Conservation (phyloP, 2,797 vertebrate genomes). For the Rhyacichthys aspro region DNA sequence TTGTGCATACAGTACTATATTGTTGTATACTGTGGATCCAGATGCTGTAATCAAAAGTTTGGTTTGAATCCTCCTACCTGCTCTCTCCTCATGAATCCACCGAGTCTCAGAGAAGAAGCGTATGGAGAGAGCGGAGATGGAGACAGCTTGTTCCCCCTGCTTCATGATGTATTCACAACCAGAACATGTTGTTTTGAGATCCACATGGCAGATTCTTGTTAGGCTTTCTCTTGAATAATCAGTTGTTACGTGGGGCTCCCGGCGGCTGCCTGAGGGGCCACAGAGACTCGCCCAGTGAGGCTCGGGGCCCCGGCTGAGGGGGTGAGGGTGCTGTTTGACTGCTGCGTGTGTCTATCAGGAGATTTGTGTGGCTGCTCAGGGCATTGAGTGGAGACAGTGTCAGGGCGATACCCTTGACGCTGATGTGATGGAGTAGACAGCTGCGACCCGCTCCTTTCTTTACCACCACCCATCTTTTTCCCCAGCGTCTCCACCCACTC, state of each 20-base stretch:
- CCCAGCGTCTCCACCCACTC: slow-evolving; percentile 37
- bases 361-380: slow-evolving; percentile 75
- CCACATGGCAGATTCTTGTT: slow-evolving; percentile 66
- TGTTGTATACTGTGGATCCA: background rate
- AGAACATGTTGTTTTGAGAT: slow-evolving; percentile 66
- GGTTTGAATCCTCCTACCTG: slow-evolving; percentile 33
- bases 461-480: slow-evolving; percentile 53
- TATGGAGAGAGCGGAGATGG: slow-evolving; percentile 30
- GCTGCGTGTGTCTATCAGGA: slow-evolving; percentile 70
- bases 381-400: slow-evolving; percentile 73
- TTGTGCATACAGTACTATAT: background rate
- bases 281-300: slow-evolving; percentile 53
- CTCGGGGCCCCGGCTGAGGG: slow-evolving; percentile 38
- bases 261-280: slow-evolving; percentile 50
- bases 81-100: slow-evolving; percentile 21
- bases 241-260: slow-evolving; percentile 59
- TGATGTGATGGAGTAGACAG: slow-evolving; percentile 82
- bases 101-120: slow-evolving; percentile 21
- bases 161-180: slow-evolving; percentile 68
- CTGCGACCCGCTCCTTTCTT: slow-evolving; percentile 64
- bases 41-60: slow-evolving; percentile 8
- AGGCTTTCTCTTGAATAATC: slow-evolving; percentile 73
- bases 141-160: slow-evolving; percentile 49
- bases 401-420: slow-evolving; percentile 81
- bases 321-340: slow-evolving; percentile 57